Evolutionary conservation across 1,140 invertebrate species (phyloP).

Genomic region (Trichonephila clavata): DNA sequence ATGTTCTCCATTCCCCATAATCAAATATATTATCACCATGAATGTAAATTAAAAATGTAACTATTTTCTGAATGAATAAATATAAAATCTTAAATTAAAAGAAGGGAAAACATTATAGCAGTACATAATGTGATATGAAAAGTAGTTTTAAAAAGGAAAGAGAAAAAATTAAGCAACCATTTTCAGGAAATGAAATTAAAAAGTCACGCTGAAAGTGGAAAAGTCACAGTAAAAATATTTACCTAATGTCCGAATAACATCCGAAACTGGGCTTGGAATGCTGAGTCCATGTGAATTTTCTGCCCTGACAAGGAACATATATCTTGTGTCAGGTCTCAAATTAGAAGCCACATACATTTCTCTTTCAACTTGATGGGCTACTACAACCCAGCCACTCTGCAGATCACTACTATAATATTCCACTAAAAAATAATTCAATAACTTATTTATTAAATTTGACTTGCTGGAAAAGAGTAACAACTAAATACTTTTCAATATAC

Average conservation of each 20-base stretch:
- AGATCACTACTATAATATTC: slow-evolving; percentile 93
- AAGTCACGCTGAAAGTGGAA: neutral
- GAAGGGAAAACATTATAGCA: neutral
- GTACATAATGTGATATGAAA: neutral
- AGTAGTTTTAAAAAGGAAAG: too few relatives aligned
- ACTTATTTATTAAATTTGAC: too few relatives aligned
- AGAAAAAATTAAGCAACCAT: neutral
- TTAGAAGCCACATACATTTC: slow-evolving; percentile 86
- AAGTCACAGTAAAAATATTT: neutral
- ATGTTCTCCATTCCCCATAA: too few relatives aligned
- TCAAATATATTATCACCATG: too few relatives aligned
- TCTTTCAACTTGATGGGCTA: slow-evolving; percentile 86
- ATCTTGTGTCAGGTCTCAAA: slow-evolving; percentile 90
- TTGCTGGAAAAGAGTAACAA: too few relatives aligned
- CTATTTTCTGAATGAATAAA: too few relatives aligned
- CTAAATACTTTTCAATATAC: too few relatives aligned
- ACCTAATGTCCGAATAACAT: slow-evolving; percentile 77
- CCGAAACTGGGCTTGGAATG: slow-evolving; percentile 82
- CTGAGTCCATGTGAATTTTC: slow-evolving; percentile 91
- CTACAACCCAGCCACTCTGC: slow-evolving; percentile 88
- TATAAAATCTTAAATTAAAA: too few relatives aligned
- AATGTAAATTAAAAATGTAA: too few relatives aligned
- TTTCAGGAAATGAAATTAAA: neutral
- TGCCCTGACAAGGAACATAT: slow-evolving; percentile 93
- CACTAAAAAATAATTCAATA: slow-evolving; percentile 80